Evolutionary conservation across 1,140 invertebrate species (phyloP).

Genomic region (Drosophila pachea): DNA sequence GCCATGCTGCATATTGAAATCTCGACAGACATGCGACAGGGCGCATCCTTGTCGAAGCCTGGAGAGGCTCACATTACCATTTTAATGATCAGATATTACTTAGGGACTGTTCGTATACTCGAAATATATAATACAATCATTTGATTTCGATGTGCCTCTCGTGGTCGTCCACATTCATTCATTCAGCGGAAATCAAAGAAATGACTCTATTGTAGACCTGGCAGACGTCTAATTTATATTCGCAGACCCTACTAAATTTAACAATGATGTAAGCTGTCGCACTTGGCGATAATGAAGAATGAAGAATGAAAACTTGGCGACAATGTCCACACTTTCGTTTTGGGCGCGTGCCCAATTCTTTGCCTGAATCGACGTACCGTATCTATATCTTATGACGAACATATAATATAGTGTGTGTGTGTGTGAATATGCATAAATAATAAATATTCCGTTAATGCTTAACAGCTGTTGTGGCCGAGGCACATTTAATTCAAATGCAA

Average conservation of each 20-base stretch:
- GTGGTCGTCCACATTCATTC: no score
- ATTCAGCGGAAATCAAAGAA: not conserved
- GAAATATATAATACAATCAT: no score
- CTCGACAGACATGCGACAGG: constrained; percentile 57
- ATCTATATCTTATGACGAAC: not conserved
- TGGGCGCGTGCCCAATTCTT: constrained; percentile 64
- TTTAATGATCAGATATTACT: no score
- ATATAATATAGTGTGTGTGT: not conserved
- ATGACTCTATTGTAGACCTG: not conserved
- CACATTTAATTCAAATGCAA: constrained; percentile 64
- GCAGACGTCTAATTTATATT: no score
- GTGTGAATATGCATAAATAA: constrained; percentile 31
- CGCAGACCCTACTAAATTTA: constrained; percentile 69
- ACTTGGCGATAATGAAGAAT: constrained; percentile 49
- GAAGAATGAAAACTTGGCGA: constrained; percentile 1
- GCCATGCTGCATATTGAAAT: constrained; percentile 64
- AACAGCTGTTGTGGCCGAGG: constrained; percentile 38
- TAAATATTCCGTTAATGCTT: constrained; percentile 36
- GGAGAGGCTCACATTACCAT: constrained; percentile 55
- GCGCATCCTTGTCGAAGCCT: constrained; percentile 23
- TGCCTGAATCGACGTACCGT: not conserved
- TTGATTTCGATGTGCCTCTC: not conserved
- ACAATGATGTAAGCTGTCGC: constrained; percentile 78
- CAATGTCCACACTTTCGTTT: constrained; percentile 48
- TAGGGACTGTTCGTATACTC: no score